Percentiles rank a stretch among this genome's conserved stretches.
Evolutionary conservation across 2,797 vertebrate genomes (phyloP).

Genomic region (Sarcoramphus papa): DNA sequence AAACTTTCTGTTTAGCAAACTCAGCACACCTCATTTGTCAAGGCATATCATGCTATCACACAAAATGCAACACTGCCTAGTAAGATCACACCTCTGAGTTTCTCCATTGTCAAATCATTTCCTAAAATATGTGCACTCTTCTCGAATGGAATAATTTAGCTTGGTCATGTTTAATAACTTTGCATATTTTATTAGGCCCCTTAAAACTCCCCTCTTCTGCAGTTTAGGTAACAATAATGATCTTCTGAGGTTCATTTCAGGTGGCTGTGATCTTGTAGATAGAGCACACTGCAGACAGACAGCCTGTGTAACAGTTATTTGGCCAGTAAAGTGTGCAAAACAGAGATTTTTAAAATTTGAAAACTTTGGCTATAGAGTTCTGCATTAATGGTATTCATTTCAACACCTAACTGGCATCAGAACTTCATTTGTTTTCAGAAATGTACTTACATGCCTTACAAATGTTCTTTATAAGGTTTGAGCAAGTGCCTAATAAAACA

Average conservation of each 20-base stretch:
- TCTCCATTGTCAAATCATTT: neutral
- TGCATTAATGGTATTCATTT: neutral
- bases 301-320: neutral
- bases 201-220: neutral
- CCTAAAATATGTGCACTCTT: neutral
- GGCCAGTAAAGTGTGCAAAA: neutral
- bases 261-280: neutral
- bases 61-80: neutral
- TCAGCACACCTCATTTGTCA: neutral
- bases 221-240: neutral
- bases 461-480: neutral
- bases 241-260: neutral
- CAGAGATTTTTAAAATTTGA: neutral
- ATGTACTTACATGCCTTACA: neutral
- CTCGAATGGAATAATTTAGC: neutral
- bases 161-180: neutral
- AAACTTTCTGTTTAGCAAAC: neutral
- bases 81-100: neutral
- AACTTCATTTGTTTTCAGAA: neutral
- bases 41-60: neutral
- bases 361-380: neutral
- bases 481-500: neutral
- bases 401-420: neutral
- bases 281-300: neutral
- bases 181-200: neutral